phyloP scores from a whole-genome alignment of 2,113 vertebrate species.

The Perca fluviatilis region DNA sequence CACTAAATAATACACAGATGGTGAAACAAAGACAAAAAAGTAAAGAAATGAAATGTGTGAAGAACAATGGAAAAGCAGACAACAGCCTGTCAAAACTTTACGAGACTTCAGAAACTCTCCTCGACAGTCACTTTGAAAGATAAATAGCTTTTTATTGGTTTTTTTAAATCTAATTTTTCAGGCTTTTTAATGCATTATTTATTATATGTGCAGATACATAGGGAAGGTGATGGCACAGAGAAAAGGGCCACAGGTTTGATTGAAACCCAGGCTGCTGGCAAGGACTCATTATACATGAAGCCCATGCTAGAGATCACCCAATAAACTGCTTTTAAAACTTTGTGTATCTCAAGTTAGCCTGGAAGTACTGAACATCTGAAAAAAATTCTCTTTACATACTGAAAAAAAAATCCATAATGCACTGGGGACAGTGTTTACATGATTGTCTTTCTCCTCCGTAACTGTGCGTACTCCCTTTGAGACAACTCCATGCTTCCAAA shows the following conservation, averaged over 20 bases:
- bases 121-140: background rate
- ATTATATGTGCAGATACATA: too few species aligned
- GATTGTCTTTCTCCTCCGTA: constrained; percentile 11
- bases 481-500: background rate
- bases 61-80: background rate
- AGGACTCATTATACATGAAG: too few species aligned
- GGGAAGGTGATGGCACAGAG: too few species aligned
- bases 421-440: background rate
- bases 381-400: too few species aligned
- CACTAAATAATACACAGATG: background rate
- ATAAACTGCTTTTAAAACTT: constrained; percentile 10
- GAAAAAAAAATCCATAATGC: background rate
- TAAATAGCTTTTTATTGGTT: background rate
- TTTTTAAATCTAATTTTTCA: too few species aligned
- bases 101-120: background rate
- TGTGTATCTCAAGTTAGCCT: background rate
- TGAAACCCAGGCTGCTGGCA: too few species aligned
- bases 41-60: background rate
- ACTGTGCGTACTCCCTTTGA: background rate
- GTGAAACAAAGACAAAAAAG: background rate
- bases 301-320: too few species aligned
- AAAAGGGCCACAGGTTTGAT: too few species aligned
- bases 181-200: background rate
- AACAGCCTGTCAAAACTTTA: background rate
- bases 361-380: background rate